A percentile compares a stretch with the other conserved stretches of the same genome.
phyloP scores from a whole-genome alignment of 2,888 invertebrate genomes.

The Nymphalis c-album region DNA sequence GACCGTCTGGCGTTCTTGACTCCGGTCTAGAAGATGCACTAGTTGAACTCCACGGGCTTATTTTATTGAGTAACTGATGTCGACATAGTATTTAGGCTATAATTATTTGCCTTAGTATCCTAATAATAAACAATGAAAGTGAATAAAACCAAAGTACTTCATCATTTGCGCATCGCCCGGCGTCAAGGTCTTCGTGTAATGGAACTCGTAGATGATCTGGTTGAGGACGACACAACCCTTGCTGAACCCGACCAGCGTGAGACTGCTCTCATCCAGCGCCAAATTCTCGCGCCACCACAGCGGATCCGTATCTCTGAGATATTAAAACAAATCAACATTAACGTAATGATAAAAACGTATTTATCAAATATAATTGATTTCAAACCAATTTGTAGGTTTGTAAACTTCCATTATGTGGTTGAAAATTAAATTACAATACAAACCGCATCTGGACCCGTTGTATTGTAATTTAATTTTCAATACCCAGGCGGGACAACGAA shows the following conservation, averaged over 20 bases:
- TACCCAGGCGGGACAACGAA: too few species aligned
- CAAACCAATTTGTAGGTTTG: too few species aligned
- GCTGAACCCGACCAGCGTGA: slow-evolving; percentile 91
- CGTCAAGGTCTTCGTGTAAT: slow-evolving; percentile 85
- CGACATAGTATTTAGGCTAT: too few species aligned
- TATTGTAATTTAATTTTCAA: too few species aligned
- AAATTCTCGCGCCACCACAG: slow-evolving; percentile 83
- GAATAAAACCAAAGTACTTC: slow-evolving; percentile 51
- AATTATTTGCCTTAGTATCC: neutral
- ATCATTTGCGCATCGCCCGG: slow-evolving; percentile 84
- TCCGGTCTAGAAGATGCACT: too few species aligned
- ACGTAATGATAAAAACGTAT: neutral
- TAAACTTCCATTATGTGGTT: too few species aligned
- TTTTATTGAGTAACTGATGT: too few species aligned
- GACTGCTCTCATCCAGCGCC: slow-evolving; percentile 80
- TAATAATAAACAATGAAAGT: neutral
- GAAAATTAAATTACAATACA: too few species aligned
- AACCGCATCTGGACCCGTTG: too few species aligned
- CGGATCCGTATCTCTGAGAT: slow-evolving; percentile 53
- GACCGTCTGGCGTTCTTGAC: too few species aligned
- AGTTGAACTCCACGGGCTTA: too few species aligned
- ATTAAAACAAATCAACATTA: neutral
- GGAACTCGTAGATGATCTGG: slow-evolving; percentile 93
- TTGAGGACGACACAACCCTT: slow-evolving; percentile 97
- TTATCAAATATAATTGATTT: neutral